phyloP scores from a whole-genome alignment of 2,113 vertebrate species.

The Heteronetta atricapilla region DNA sequence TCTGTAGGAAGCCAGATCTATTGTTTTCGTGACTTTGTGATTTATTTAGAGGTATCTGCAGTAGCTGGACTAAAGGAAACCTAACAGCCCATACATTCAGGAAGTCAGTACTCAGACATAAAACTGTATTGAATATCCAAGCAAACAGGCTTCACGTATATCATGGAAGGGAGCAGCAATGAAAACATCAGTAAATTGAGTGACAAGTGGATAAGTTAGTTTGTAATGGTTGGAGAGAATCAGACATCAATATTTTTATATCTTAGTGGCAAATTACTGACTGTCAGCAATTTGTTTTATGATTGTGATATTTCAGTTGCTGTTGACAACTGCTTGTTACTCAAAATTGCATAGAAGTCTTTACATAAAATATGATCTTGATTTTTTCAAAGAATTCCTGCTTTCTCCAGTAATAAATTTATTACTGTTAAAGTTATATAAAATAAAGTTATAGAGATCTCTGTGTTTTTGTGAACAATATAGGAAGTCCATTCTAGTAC shows the following conservation, averaged over 20 bases:
- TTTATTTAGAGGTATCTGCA: background rate
- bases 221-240: background rate
- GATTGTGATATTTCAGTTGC: background rate
- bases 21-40: background rate
- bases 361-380: background rate
- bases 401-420: background rate
- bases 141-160: background rate
- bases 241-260: background rate
- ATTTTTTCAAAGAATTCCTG: background rate
- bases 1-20: background rate
- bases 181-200: background rate
- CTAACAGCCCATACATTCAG: background rate
- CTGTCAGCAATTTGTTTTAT: slow-evolving; percentile 21
- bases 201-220: background rate
- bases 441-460: background rate
- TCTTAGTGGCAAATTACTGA: background rate
- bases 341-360: background rate
- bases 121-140: background rate
- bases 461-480: background rate
- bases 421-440: no score
- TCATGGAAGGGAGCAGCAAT: background rate
- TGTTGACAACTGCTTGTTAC: background rate
- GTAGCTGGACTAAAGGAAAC: background rate
- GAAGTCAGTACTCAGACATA: background rate
- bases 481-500: background rate